Conservation (phyloP, 30 jellyfish, hydroid and myxozoan species). For the Aurelia aurita region DNA sequence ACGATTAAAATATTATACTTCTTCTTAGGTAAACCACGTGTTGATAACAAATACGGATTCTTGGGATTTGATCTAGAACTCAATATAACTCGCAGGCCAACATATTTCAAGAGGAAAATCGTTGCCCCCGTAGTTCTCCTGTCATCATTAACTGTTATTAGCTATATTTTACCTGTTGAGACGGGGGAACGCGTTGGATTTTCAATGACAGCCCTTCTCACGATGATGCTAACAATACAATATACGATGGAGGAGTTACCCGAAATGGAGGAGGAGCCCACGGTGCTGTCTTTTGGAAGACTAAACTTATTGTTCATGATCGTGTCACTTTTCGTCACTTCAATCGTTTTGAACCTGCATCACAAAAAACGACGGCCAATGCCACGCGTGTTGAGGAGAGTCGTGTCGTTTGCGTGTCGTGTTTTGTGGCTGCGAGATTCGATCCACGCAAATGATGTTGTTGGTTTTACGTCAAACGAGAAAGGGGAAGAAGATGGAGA, state of each 20-base stretch:
- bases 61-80: neutral
- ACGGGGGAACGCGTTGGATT: constrained; percentile 50
- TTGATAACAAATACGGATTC: neutral
- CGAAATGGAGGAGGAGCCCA: constrained; percentile 31
- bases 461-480: neutral
- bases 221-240: constrained; percentile 44
- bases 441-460: neutral
- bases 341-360: constrained; percentile 7
- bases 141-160: neutral
- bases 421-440: neutral
- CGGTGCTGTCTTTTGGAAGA: constrained; percentile 8
- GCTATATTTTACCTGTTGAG: constrained; percentile 35
- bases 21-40: neutral
- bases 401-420: constrained; percentile 17
- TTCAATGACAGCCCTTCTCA: constrained; percentile 39
- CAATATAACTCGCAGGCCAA: constrained; percentile 20
- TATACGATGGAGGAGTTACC: constrained; percentile 34
- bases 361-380: constrained; percentile 31
- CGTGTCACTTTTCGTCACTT: constrained; percentile 23
- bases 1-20: neutral
- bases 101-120: constrained; percentile 7
- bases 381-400: constrained; percentile 7
- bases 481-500: neutral
- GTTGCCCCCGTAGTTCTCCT: constrained; percentile 16
- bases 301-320: constrained; percentile 8